Evolutionary conservation across 2,888 invertebrate species (phyloP).

Genomic region (Dicranocentrus wangi): DNA sequence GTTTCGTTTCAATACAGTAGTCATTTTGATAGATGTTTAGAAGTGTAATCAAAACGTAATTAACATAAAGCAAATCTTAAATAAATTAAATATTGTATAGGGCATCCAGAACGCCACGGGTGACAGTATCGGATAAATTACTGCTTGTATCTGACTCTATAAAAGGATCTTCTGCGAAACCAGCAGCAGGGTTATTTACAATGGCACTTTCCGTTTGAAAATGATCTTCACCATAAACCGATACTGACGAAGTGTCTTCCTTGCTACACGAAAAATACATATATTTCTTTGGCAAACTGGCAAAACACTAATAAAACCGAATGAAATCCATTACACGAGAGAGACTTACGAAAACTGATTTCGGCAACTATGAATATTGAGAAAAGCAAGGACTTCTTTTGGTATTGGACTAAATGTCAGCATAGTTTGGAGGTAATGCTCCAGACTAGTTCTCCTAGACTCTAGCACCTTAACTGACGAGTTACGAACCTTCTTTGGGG

Average conservation of each 20-base stretch:
- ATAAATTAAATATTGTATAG: constrained; percentile 69
- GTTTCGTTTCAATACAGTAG: constrained; percentile 69
- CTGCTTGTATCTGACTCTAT: constrained; percentile 74
- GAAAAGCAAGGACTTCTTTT: constrained; percentile 76
- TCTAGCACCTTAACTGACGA: constrained; percentile 78
- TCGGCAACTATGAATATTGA: constrained; percentile 74
- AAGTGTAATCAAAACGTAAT: constrained; percentile 3
- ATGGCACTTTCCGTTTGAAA: constrained; percentile 51
- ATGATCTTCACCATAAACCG: constrained; percentile 22
- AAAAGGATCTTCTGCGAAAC: constrained; percentile 75
- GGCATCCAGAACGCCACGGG: constrained; percentile 75
- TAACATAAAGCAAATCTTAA: too few relatives aligned
- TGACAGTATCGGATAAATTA: constrained; percentile 76
- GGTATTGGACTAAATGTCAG: constrained; percentile 76
- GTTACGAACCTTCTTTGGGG: constrained; percentile 79
- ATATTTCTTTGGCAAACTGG: background rate
- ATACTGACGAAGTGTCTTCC: constrained; percentile 31
- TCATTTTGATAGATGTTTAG: constrained; percentile 71
- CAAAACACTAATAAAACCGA: background rate
- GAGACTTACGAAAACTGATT: constrained; percentile 45
- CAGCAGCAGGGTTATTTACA: constrained; percentile 67
- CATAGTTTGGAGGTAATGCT: constrained; percentile 78
- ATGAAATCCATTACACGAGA: background rate
- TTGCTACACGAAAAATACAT: background rate
- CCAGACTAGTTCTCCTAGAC: constrained; percentile 77